Evolutionary conservation across 2,888 invertebrate genomes (phyloP).

Genomic region (Exephanes ischioxanthus): DNA sequence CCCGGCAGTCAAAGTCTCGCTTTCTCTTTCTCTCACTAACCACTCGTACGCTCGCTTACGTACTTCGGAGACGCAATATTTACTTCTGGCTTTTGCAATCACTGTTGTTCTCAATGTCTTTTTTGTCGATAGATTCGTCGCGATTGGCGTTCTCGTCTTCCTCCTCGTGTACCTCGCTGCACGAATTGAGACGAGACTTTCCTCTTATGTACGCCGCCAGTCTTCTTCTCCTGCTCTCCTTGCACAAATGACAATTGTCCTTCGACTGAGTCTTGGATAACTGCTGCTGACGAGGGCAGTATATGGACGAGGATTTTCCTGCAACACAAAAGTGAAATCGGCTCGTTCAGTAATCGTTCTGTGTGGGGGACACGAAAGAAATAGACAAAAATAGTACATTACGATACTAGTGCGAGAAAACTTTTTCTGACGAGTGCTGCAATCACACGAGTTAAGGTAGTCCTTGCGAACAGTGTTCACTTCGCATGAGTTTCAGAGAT

Average conservation of each 20-base stretch:
- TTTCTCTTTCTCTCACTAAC: conserved; percentile 30
- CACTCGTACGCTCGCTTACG: background rate
- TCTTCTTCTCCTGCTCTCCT: conserved; percentile 86
- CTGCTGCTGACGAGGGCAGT: conserved; percentile 75
- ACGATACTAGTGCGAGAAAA: no score
- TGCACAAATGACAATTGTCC: conserved; percentile 86
- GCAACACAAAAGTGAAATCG: conserved; percentile 54
- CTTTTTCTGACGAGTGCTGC: no score
- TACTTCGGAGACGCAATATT: conserved; percentile 9
- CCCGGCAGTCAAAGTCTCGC: conserved; percentile 27
- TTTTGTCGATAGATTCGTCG: conserved; percentile 53
- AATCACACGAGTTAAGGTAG: no score
- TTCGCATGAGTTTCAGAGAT: no score
- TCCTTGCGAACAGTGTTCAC: no score
- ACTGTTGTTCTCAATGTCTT: conserved; percentile 33
- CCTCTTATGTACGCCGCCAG: conserved; percentile 86
- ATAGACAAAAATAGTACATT: no score
- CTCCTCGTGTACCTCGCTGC: conserved; percentile 86
- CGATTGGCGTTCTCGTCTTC: conserved; percentile 82
- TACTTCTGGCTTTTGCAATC: conserved; percentile 62
- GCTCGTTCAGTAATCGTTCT: background rate
- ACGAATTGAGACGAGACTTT: conserved; percentile 85
- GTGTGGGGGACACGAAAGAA: no score
- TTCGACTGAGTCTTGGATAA: conserved; percentile 79
- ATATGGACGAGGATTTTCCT: conserved; percentile 74